These are phyloP conservation scores for Brachyrhaphis roseni DNA, from an alignment of 2,797 vertebrate genomes.

Conservation along the genomic window DNA sequence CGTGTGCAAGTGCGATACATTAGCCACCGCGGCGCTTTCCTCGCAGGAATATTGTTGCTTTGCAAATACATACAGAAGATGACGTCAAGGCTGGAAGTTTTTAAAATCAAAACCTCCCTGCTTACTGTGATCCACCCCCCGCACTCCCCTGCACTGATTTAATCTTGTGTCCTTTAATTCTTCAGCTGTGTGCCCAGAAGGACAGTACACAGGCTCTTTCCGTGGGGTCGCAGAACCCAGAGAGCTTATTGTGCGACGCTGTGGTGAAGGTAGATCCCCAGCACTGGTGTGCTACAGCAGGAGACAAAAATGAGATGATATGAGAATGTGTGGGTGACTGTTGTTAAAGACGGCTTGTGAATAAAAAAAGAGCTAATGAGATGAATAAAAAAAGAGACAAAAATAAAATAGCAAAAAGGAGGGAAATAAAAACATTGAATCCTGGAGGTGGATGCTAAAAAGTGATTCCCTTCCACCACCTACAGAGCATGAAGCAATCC, in stretches of 20 bases:
- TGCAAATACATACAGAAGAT: constrained; percentile 20
- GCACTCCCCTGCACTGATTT: constrained; percentile 29
- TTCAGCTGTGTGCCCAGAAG: constrained; percentile 7
- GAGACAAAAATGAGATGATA: constrained; percentile 5
- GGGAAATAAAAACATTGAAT: not conserved
- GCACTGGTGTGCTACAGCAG: not conserved
- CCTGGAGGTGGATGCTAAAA: constrained; percentile 24
- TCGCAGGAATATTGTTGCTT: constrained; percentile 24
- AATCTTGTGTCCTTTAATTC: constrained; percentile 21
- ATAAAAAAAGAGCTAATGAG: not conserved
- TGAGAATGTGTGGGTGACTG: constrained; percentile 2
- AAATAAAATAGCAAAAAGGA: constrained; percentile 7
- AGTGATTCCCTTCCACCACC: constrained; percentile 37
- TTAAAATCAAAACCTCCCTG: constrained; percentile 32
- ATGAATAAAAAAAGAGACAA: constrained; percentile 14
- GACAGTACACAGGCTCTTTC: constrained; percentile 22
- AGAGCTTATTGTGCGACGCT: constrained; percentile 57
- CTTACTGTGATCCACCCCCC: constrained; percentile 30
- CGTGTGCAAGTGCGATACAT: constrained; percentile 38
- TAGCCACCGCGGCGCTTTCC: constrained; percentile 41
- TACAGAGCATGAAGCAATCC: constrained; percentile 53
- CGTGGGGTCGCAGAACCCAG: constrained; percentile 63
- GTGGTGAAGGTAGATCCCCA: constrained; percentile 36
- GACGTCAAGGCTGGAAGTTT: constrained; percentile 44
- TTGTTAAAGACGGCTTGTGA: constrained; percentile 8